These are phyloP conservation scores for Python bivittatus DNA, from an alignment of 2,113 vertebrate genomes.

Conservation along the genomic window DNA sequence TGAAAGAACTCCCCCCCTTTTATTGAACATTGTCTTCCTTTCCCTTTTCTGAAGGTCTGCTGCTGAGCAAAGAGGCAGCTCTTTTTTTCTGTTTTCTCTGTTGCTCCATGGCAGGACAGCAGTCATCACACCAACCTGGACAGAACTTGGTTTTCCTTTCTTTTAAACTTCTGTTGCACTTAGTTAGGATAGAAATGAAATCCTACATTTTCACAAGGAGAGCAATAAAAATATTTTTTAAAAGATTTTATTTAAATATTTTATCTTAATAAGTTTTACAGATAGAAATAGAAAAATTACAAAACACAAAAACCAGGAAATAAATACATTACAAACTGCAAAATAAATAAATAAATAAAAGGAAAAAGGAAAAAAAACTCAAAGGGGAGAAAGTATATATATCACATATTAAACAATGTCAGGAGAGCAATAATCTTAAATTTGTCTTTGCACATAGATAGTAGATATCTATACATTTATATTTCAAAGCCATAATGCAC, in stretches of 20 bases:
- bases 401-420: no score
- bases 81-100: neutral
- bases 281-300: no score
- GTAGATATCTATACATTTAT: conserved; percentile 30
- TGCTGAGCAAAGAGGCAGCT: conserved; percentile 41
- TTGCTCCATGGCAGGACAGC: neutral
- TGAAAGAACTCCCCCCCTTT: neutral
- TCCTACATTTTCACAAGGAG: neutral
- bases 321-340: no score
- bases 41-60: conserved; percentile 18
- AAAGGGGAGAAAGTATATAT: no score
- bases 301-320: no score
- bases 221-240: neutral
- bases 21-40: conserved; percentile 31
- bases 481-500: neutral
- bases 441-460: neutral
- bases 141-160: conserved; percentile 20
- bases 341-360: no score
- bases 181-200: conserved; percentile 24
- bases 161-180: conserved; percentile 25
- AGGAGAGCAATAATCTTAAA: neutral
- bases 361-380: no score
- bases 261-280: no score
- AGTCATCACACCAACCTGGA: conserved; percentile 12
- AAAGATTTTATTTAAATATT: no score